These are phyloP conservation scores for Eulemur coronatus DNA, from an alignment of 2,797 vertebrate species.

Conservation along the genomic window DNA sequence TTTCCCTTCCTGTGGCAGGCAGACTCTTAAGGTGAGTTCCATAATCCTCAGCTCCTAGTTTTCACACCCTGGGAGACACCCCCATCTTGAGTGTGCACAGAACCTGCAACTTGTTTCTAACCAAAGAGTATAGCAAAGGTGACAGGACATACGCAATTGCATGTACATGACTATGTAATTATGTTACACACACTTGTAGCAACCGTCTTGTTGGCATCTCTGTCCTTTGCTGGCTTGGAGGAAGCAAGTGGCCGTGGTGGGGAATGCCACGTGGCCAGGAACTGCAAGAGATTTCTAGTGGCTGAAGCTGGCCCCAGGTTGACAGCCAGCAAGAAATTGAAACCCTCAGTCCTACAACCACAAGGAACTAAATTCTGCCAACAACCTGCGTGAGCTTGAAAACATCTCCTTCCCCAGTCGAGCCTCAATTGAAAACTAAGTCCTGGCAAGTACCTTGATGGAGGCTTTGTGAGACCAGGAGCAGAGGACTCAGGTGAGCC, in stretches of 20 bases:
- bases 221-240: neutral
- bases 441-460: neutral
- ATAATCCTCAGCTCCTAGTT: neutral
- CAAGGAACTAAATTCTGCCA: conserved; percentile 6
- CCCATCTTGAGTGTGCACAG: neutral
- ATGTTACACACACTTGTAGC: neutral
- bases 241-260: neutral
- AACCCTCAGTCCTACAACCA: neutral
- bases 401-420: neutral
- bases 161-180: neutral
- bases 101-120: neutral
- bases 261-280: neutral
- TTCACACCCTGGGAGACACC: neutral
- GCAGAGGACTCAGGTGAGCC: neutral
- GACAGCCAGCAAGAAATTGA: neutral
- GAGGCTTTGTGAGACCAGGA: neutral
- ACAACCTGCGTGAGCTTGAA: neutral
- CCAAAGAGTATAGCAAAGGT: neutral
- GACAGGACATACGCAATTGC: neutral
- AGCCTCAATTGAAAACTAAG: neutral
- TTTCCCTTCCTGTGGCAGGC: neutral
- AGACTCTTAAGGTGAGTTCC: neutral
- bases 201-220: neutral
- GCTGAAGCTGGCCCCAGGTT: neutral
- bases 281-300: neutral